Percentiles rank a stretch among this genome's conserved stretches.
These are phyloP conservation scores for Pseudomyrmex pallidus DNA, from an alignment of 1,140 invertebrate genomes.

Conservation along the genomic window DNA sequence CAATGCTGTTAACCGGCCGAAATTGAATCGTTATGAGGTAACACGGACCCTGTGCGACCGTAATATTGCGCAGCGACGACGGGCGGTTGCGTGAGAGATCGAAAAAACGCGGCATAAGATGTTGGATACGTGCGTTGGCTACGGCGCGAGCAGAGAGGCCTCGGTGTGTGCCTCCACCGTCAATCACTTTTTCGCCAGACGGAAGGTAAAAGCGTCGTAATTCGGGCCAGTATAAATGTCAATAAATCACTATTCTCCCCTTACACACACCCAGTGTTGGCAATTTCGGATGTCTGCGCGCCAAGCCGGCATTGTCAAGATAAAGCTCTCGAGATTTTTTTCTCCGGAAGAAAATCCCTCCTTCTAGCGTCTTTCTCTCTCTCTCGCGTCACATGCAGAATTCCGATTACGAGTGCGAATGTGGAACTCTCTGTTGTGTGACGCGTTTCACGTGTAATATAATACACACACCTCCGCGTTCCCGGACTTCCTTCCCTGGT, in stretches of 20 bases:
- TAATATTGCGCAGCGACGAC: constrained; percentile 24
- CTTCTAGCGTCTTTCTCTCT: background rate
- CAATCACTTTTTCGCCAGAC: constrained; percentile 38
- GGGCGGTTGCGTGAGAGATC: background rate
- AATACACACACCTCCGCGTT: background rate
- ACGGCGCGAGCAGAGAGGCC: background rate
- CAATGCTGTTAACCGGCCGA: constrained; percentile 48
- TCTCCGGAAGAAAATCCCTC: background rate
- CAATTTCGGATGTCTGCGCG: constrained; percentile 35
- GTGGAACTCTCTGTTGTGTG: too few relatives aligned
- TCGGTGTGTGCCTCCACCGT: constrained; percentile 1
- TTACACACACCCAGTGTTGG: background rate
- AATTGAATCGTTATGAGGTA: constrained; percentile 56
- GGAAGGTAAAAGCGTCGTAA: constrained; percentile 43
- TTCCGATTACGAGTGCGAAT: background rate
- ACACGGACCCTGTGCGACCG: background rate
- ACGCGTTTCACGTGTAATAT: too few relatives aligned
- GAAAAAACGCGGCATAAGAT: background rate
- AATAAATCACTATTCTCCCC: constrained; percentile 34
- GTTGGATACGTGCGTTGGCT: too few relatives aligned
- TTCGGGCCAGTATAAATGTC: constrained; percentile 30
- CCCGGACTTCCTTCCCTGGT: background rate
- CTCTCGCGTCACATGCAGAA: background rate
- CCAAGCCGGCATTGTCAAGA: constrained; percentile 2
- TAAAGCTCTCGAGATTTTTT: constrained; percentile 11